Evolutionary conservation across 2,888 invertebrate genomes (phyloP), one percentile per base, ranked within the genome.

Genomic region (Morpho achilles): DNA sequence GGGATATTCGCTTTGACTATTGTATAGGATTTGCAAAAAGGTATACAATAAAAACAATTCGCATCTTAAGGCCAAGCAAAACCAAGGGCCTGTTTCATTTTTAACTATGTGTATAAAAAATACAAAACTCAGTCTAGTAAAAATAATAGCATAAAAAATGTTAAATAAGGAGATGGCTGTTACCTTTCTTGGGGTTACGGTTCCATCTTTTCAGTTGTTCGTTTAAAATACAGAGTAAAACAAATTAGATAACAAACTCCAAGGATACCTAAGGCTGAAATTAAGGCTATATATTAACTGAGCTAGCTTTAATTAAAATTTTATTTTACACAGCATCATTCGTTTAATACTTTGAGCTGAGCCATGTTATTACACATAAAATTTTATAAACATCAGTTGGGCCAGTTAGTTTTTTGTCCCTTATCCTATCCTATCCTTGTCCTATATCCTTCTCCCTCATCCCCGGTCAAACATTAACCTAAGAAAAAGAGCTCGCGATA

Each of bases 71-170:
- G 32, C 32, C 44, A 59, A 47, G 59, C 56, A 43, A 63, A 55
- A 56, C 55, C 51, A 57, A 53, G 55, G 54, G 66, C 70, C 68
- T 67, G 73, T 72, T 74, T 70, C 69, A 69, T 70, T 71, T 67
- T 60, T 67, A 58, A 66, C 67, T 66, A 71, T 74, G 71, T 76
- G 74, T 71, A 75, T 67, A 71, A 77, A 76, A 77, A 71, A 73
- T 72, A 65, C 73, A 79, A 80, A 79, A 79, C 76, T 78, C 76
- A 77, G 82, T 80, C 74, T 71, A 69, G 75, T 76, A 70, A 69
- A 73, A 82, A 81, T 82, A 84, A 85, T 81, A 74, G 78, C 71
- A 77, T 63, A 82, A 81, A 82, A 85, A 84, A 83, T 79, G 77
- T 86, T 83, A 84, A 85, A 82, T 82, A 86, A 82, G 76, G 73